phyloP scores from a whole-genome alignment of 2,888 invertebrate genomes.

The Philereme vetulata region DNA sequence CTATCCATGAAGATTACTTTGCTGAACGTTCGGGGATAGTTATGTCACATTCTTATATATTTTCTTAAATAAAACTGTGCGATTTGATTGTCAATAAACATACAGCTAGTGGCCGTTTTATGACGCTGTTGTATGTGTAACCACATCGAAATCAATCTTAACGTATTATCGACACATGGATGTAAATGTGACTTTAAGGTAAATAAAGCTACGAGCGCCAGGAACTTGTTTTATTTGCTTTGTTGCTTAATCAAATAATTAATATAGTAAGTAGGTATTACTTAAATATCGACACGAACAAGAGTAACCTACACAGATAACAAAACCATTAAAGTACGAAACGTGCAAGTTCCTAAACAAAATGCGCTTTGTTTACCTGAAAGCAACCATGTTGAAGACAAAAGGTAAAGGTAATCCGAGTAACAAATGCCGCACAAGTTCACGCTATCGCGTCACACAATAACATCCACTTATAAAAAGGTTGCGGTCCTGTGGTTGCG shows the following conservation, averaged over 20 bases:
- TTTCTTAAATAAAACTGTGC: no score
- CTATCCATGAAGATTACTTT: no score
- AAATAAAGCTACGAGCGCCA: conserved; percentile 3
- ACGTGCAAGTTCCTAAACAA: conserved; percentile 1
- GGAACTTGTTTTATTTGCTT: not conserved
- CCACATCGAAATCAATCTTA: conserved; percentile 13
- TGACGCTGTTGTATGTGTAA: not conserved
- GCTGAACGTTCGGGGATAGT: no score
- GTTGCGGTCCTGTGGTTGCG: conserved; percentile 47
- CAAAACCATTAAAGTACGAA: conserved; percentile 7
- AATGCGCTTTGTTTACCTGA: conserved; percentile 47
- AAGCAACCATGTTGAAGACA: conserved; percentile 46
- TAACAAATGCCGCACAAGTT: conserved; percentile 39
- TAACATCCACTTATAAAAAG: conserved; percentile 55
- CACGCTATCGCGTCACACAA: conserved; percentile 54
- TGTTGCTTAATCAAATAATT: not conserved
- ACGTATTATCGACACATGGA: no score
- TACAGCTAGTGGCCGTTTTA: not conserved
- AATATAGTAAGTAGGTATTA: not conserved
- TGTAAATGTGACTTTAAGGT: conserved; percentile 13
- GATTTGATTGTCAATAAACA: no score
- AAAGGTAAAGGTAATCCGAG: conserved; percentile 40
- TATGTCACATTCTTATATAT: no score
- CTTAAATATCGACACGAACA: not conserved
- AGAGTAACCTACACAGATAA: not conserved